phyloP scores from a whole-genome alignment of 2,797 vertebrate genomes.

The Gephyroberyx darwinii region DNA sequence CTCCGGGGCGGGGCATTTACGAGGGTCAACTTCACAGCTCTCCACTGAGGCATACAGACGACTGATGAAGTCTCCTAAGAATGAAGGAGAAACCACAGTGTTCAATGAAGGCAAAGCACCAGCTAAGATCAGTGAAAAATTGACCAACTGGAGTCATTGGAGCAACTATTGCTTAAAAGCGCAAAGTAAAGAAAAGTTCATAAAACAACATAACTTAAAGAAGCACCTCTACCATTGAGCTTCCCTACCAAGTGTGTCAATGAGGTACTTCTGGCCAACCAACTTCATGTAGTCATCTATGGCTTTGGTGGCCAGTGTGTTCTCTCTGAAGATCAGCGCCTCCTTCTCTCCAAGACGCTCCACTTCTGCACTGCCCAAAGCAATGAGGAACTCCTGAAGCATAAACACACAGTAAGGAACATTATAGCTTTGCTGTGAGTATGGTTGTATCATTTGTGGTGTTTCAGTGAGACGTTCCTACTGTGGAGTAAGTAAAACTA shows the following conservation, averaged over 20 bases:
- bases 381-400: constrained; percentile 89
- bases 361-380: constrained; percentile 89
- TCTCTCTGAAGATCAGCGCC: constrained; percentile 94
- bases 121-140: constrained; percentile 5
- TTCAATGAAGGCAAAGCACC: constrained; percentile 1
- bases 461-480: not conserved
- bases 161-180: too few species aligned
- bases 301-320: constrained; percentile 95
- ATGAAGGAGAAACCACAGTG: not conserved
- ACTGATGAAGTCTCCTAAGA: constrained; percentile 85
- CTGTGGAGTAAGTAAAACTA: too few species aligned
- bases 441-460: not conserved
- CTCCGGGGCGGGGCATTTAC: constrained; percentile 83
- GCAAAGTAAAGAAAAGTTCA: not conserved
- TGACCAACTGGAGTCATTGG: not conserved
- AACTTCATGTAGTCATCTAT: constrained; percentile 99
- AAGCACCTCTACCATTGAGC: not conserved
- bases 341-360: constrained; percentile 91
- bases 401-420: constrained; percentile 6
- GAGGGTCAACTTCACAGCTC: constrained; percentile 91
- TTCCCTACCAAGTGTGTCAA: constrained; percentile 87
- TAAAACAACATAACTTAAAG: not conserved
- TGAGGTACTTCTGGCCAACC: constrained; percentile 94
- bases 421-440: not conserved
- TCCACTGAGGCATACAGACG: constrained; percentile 82